Evolutionary conservation across 2,888 invertebrate genomes (phyloP), one percentile per base, ranked within the genome.

Genomic region (Hypolimnas misippus): DNA sequence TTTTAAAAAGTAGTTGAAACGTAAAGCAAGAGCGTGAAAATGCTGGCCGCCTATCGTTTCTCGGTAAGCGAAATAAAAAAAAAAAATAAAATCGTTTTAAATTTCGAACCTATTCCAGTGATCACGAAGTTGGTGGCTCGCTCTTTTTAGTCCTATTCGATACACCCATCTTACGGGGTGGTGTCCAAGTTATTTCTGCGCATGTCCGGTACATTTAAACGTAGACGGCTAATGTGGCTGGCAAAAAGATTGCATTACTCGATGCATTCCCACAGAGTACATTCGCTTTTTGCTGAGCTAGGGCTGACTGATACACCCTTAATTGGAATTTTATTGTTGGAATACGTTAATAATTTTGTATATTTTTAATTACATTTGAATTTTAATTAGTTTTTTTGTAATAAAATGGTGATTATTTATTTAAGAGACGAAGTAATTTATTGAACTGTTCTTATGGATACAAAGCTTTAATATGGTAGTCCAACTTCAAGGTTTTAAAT

Each of bases 181-280:
- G 71, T 71, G 66, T 71, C 65, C 72, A 68, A 73, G 71, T 63
- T 71, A 72, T 74, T 76, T 73, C 68, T 74, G 73, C 67, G 60
- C 72, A 73, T 73, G 73, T 73, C 71, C 67, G 69, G 70, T 75
- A 71, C 76, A 72, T 77, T 77, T 74, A 66, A 69, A 71, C 67
- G 56, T 65, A 69, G 75, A 70, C 73, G 75, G 49, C 74, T 82
- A 79, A 78, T 79, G 70, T 71, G 73, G 70, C 72, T 21, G 75
- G 83, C 81, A 87, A 89, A 87, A 89, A 88, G 82, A 77, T 82
- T 77, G 79, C 82, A 85, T 84, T 84, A 79, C 84, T 70, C 69
- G 78, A 77, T 77, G 76, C 83, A 89, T 89, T 90, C 89, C 85
- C 89, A 88, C 87, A 86, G 81, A 75, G 68, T 68, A 67, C 69